Percentiles rank a stretch among this genome's conserved stretches.
phyloP scores from a whole-genome alignment of 2,888 invertebrate species.

The Agriopis marginaria region DNA sequence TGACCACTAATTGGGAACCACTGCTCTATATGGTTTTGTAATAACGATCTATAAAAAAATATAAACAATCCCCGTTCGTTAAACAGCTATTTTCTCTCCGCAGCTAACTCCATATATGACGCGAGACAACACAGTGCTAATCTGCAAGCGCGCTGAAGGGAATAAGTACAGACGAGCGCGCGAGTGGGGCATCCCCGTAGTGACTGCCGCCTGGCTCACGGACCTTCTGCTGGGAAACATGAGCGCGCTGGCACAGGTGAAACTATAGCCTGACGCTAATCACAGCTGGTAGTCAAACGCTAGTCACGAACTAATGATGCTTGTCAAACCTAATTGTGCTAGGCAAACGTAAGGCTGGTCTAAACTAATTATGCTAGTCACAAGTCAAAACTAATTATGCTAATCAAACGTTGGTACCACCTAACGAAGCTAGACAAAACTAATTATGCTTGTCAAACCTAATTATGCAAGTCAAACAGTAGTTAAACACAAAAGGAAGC shows the following conservation, averaged over 20 bases:
- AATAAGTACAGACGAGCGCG: constrained; percentile 95
- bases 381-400: too few relatives aligned
- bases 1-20: too few relatives aligned
- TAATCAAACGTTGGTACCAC: too few relatives aligned
- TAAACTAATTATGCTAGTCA: too few relatives aligned
- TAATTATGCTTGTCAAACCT: background rate
- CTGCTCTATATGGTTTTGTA: too few relatives aligned
- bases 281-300: background rate
- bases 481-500: too few relatives aligned
- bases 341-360: too few relatives aligned
- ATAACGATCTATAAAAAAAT: too few relatives aligned
- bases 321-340: too few relatives aligned
- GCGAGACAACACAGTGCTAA: constrained; percentile 91
- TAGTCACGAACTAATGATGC: background rate
- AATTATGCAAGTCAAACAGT: too few relatives aligned
- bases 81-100: background rate
- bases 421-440: too few relatives aligned
- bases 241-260: constrained; percentile 90
- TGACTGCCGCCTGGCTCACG: constrained; percentile 97
- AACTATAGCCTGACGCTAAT: background rate
- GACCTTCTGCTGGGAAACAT: constrained; percentile 96
- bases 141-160: constrained; percentile 94
- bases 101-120: constrained; percentile 91
- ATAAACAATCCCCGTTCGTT: too few relatives aligned
- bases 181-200: constrained; percentile 96